Base-by-base conservation (phyloP, 2,113 vertebrate genomes). In the Lagenorhynchus albirostris region DNA sequence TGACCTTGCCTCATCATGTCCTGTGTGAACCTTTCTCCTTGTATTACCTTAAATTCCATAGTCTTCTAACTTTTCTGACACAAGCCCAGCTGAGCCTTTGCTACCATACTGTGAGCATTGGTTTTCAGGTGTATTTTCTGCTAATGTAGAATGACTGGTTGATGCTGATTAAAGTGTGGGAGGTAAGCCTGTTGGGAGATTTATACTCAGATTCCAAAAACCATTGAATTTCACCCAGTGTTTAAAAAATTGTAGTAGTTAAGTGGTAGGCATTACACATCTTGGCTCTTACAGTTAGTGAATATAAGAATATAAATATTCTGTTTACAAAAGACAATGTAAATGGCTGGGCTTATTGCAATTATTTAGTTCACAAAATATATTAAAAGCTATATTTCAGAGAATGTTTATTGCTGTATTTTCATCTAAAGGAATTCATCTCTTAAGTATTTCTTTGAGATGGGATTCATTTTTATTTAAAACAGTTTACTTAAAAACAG, bases 401-500 rank as follows among this genome's bases (percentile, higher is more conserved):
- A 62, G 41, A 97, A 97, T 98, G 87, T 70, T 89, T 95, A 4
- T 50, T 94, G 87, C 74, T 95, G 9, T 84, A 88, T 97, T 97
- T 94, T 97, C 55, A 91, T 97, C 95, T 62, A 70, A 83, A 62
- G 11, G 50, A 98, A 38, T 13, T 8, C 2, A 82, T 93, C 60
- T 63, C 91, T 91, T 84, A 96, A 33, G 97, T 97, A 65, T 91
- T 68, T 85, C 76, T 86, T 96, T 92, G 96, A 96, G 92, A 47
- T 92, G 20, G 41, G 36, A 90, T 97, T 96, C 44, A 44, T 47
- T 47, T 47, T 47, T 47, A 47, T 47, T 47, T 47, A 47, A 11
- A 47, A 47, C 65, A 71, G 38, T 95, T 97, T 94, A 94, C 80
- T 98, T 67, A 20, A 96, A 98, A 98, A 96, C 90, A 97, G 92